Base-by-base conservation (phyloP, 2,888 invertebrate species). In the Amblyjoppa proteus region DNA sequence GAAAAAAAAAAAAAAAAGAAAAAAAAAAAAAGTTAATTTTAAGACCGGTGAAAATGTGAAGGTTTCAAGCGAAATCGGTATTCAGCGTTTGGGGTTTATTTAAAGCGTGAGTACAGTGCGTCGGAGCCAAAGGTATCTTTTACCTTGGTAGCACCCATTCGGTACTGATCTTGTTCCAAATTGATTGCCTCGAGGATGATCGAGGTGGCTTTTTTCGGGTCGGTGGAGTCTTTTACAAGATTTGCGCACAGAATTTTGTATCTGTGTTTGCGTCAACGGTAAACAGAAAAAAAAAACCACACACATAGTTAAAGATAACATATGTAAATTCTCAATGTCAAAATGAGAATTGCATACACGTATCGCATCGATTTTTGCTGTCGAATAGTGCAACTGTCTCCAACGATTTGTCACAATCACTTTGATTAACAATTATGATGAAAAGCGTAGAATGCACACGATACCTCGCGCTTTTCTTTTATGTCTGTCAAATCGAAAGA, bases 201-300 rank as follows among this genome's bases (percentile, higher is more conserved):
- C 94, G 96, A 95, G 88, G 98, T 96, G 91, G 97, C 97, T 95
- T 97, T 97, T 95, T 97, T 96, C 88, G 97, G 95, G 89, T 96
- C 95, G 94, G 96, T 96, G 91, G 95, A 95, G 91, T 96, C 96
- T 96, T 96, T 96, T 95, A 98, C 94, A 94, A 95, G 96, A 95
- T 97, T 97, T 95, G 99, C 98, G 96, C 99, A 99, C 97, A 99
- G 97, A 96, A 99, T 99, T 96, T 99, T 98, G 97, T 99, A 99
- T 97, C 98, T 98, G 97, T 96, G 83, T 84, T 87, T 87, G 51
- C 74, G 64, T 73, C 75, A 76, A 78, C 76, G 77, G 79, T 66
- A 87, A 71, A 87, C 86, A 87, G 73, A 87, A 86, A 88, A 77
- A 41, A 41, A 84, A 41, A 71, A 78, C 38, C 75, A 85, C 75